Evolutionary conservation across 2,888 invertebrate genomes (phyloP).

Genomic region (Drosophila incognita): DNA sequence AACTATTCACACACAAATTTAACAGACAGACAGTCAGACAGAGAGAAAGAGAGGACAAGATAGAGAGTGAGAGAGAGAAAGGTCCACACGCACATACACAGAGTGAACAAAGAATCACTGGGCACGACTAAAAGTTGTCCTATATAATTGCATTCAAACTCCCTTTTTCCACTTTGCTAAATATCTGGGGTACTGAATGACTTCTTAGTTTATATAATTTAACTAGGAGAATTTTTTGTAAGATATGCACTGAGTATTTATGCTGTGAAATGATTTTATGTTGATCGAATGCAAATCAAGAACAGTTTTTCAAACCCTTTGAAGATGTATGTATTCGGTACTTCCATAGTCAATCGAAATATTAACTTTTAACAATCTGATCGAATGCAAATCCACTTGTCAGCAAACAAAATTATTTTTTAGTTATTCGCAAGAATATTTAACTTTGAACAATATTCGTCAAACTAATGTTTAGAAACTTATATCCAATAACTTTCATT

Average conservation of each 20-base stretch:
- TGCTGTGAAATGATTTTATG: neutral
- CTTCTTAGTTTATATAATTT: neutral
- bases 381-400: neutral
- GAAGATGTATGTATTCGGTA: neutral
- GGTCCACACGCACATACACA: neutral
- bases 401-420: neutral
- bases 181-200: neutral
- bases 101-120: neutral
- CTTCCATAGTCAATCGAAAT: neutral
- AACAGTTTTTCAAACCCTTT: neutral
- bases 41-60: neutral
- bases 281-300: neutral
- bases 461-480: neutral
- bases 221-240: neutral
- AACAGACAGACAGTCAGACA: neutral
- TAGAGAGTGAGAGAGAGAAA: neutral
- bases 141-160: neutral
- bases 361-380: neutral
- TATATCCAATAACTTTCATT: neutral
- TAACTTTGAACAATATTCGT: neutral
- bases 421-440: neutral
- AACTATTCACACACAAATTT: constrained; percentile 38
- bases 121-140: constrained; percentile 6
- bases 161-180: neutral
- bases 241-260: neutral